phyloP scores from a whole-genome alignment of 2,888 invertebrate species.

The Leptinotarsa tumamoca region DNA sequence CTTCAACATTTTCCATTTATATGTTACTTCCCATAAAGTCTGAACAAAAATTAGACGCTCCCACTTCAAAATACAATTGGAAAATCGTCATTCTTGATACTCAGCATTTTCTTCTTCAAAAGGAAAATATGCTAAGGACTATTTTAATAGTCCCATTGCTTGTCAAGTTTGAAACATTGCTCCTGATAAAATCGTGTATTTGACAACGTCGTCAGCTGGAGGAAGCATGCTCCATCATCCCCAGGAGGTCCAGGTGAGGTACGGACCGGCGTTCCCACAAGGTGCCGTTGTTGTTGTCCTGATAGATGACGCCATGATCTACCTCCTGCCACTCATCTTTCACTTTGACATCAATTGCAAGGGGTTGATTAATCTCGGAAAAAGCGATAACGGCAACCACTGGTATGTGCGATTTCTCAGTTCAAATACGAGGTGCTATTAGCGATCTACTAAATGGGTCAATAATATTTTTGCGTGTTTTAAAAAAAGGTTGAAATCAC shows the following conservation, averaged over 20 bases:
- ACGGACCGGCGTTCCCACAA: conserved; percentile 61
- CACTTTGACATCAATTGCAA: conserved; percentile 44
- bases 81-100: no score
- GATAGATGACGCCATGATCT: conserved; percentile 63
- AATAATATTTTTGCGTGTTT: no score
- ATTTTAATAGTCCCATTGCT: no score
- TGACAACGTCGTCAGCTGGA: not conserved
- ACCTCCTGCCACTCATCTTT: conserved; percentile 59
- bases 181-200: not conserved
- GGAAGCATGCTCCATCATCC: conserved; percentile 52
- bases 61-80: no score
- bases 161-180: not conserved
- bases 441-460: no score
- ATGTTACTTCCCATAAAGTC: no score
- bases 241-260: conserved; percentile 63
- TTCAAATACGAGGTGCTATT: not conserved
- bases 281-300: conserved; percentile 45
- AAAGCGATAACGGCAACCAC: conserved; percentile 23
- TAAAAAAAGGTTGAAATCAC: no score
- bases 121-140: no score
- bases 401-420: not conserved
- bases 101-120: no score
- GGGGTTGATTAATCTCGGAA: conserved; percentile 41
- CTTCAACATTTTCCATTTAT: no score
- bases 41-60: no score